Conservation (phyloP, 2,797 vertebrate genomes). For the Galago senegalensis region DNA sequence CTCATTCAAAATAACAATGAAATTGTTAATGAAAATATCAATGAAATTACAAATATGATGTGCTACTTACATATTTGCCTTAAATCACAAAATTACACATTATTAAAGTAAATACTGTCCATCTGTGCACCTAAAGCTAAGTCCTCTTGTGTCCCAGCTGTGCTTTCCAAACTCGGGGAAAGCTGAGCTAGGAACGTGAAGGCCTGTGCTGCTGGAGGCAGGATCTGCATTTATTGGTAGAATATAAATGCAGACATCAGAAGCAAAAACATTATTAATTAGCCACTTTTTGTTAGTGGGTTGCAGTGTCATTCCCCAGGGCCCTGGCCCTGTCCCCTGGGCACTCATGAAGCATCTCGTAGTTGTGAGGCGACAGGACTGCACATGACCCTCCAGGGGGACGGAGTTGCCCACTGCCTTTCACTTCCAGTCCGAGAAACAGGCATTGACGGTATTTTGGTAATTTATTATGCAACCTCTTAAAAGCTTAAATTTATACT, state of each 20-base stretch:
- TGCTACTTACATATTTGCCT: background rate
- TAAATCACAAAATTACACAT: background rate
- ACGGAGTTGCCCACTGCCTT: background rate
- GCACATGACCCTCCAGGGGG: background rate
- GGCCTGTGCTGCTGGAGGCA: background rate
- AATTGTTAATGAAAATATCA: too few relatives aligned
- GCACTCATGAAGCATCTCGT: rapidly evolving
- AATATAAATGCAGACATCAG: background rate
- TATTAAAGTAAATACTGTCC: background rate
- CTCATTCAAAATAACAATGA: background rate
- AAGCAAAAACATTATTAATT: background rate
- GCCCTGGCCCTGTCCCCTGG: background rate
- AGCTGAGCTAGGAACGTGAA: background rate
- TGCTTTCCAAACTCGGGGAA: background rate
- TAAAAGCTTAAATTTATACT: conserved; percentile 50
- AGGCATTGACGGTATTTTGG: background rate
- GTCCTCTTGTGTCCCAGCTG: rapidly evolving
- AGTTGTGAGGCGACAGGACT: rapidly evolving
- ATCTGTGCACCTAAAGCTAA: background rate
- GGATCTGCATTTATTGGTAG: background rate
- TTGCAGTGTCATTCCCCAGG: background rate
- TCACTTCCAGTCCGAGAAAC: conserved; percentile 20
- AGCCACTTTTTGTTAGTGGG: background rate
- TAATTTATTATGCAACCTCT: conserved; percentile 48
- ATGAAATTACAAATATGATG: background rate